Percentiles rank a stretch among this genome's conserved stretches.
These are phyloP conservation scores for Gila robusta DNA, from an alignment of 2,797 vertebrate species.

Conservation along the genomic window DNA sequence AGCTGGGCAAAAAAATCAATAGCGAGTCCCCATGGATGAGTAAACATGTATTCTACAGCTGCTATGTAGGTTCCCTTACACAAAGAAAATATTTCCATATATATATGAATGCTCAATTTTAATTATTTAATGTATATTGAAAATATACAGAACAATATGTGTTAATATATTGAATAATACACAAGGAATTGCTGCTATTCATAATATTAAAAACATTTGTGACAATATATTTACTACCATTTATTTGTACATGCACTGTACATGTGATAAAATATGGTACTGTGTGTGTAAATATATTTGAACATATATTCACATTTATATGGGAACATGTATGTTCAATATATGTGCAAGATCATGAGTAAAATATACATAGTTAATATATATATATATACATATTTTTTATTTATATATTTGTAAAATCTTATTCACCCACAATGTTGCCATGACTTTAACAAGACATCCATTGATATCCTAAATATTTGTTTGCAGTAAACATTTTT, in stretches of 20 bases:
- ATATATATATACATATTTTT: not conserved
- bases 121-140: not conserved
- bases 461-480: not conserved
- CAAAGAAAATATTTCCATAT: not conserved
- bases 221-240: not conserved
- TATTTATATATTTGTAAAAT: not conserved
- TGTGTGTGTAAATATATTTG: not conserved
- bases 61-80: not conserved
- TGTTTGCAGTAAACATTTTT: not conserved
- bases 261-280: not conserved
- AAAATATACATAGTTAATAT: not conserved
- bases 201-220: not conserved
- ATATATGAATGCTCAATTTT: too few relatives aligned
- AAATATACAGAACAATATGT: not conserved
- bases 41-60: not conserved
- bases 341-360: not conserved
- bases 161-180: not conserved
- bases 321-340: not conserved
- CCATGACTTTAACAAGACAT: not conserved
- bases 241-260: not conserved
- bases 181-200: not conserved
- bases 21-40: not conserved
- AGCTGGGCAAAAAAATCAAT: not conserved
- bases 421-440: not conserved
- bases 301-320: not conserved